phyloP scores from a whole-genome alignment of 2,113 vertebrate species.

The Polypterus bichir region DNA sequence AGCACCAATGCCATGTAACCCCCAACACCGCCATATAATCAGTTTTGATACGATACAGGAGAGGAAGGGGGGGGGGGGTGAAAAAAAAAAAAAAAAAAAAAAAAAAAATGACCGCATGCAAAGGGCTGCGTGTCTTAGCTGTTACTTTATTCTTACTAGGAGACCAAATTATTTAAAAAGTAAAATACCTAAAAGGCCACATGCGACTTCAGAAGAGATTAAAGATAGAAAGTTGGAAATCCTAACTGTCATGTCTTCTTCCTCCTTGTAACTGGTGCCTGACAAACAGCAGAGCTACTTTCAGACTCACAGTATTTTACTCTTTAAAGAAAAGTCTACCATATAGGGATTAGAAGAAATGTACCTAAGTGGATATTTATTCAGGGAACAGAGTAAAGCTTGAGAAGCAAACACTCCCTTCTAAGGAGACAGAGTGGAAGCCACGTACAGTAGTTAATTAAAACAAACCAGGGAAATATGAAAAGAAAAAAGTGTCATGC shows the following conservation, averaged over 20 bases:
- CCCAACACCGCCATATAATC: too few species aligned
- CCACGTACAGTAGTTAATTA: conserved; percentile 43
- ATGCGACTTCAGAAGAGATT: too few species aligned
- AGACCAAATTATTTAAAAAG: too few species aligned
- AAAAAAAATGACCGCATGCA: too few species aligned
- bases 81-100: too few species aligned
- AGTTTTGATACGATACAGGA: too few species aligned
- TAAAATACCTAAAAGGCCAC: too few species aligned
- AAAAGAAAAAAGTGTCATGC: conserved; percentile 54
- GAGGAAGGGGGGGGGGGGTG: too few species aligned
- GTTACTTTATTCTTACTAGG: too few species aligned
- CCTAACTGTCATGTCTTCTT: background rate
- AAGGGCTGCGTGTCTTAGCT: too few species aligned
- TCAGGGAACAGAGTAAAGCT: conserved; percentile 7
- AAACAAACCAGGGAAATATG: conserved; percentile 40
- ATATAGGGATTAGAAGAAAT: conserved; percentile 21
- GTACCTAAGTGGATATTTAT: conserved; percentile 2
- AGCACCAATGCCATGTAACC: too few species aligned
- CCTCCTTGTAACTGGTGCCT: conserved; percentile 6
- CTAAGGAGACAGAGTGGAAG: conserved; percentile 47
- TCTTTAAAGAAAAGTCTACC: conserved; percentile 3
- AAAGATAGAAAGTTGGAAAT: too few species aligned
- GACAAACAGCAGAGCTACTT: conserved; percentile 18
- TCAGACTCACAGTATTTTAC: conserved; percentile 6
- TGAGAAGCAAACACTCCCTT: conserved; percentile 12